Evolutionary conservation across 2,888 invertebrate genomes (phyloP).

Genomic region (Acleris laterana): DNA sequence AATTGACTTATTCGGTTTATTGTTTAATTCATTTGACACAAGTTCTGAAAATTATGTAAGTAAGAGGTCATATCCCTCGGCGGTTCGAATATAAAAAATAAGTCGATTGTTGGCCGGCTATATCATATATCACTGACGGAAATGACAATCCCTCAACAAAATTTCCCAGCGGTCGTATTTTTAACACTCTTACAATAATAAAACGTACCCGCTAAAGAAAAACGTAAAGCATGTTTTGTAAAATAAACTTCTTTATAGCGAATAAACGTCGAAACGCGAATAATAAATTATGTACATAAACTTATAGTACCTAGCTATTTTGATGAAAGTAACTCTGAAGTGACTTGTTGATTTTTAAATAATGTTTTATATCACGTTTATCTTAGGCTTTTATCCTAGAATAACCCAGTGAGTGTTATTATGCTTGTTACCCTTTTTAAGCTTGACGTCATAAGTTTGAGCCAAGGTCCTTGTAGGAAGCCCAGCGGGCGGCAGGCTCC

Average conservation of each 20-base stretch:
- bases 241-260: constrained; percentile 14
- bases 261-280: constrained; percentile 4
- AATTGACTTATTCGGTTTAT: constrained; percentile 12
- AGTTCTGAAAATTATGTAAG: constrained; percentile 18
- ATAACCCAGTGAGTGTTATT: not conserved
- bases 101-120: constrained; percentile 24
- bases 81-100: constrained; percentile 25
- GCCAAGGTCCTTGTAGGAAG: constrained; percentile 1
- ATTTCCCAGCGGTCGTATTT: constrained; percentile 32
- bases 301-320: not conserved
- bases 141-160: constrained; percentile 23
- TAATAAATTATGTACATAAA: constrained; percentile 6
- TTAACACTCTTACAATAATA: constrained; percentile 8
- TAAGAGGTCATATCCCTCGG: constrained; percentile 22
- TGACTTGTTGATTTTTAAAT: constrained; percentile 6
- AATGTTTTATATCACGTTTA: not conserved
- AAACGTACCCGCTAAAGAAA: not conserved
- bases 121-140: constrained; percentile 13
- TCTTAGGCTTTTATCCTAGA: too few species aligned
- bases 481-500: constrained; percentile 5
- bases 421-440: not conserved
- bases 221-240: not conserved
- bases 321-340: not conserved
- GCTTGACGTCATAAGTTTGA: not conserved
- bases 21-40: constrained; percentile 11